Evolutionary conservation across 2,113 vertebrate genomes (phyloP), one percentile per base, ranked within the genome.

Genomic region (Tragelaphus scriptus): DNA sequence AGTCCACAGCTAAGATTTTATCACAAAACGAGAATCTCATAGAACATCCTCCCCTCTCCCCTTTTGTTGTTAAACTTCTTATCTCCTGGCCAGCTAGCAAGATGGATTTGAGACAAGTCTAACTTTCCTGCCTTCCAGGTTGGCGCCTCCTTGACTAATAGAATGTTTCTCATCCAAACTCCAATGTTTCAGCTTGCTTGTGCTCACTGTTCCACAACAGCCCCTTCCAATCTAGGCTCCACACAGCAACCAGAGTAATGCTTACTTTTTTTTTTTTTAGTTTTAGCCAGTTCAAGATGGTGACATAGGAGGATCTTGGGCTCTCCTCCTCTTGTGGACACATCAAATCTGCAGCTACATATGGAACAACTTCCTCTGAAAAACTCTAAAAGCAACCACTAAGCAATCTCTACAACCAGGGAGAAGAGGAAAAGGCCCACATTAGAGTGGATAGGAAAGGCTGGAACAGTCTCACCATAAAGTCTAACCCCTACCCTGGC

Each of bases 191-290:
- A 28, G 79, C 17, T n/a, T 25, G 51, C 21, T 55, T 82, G 11
- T 23, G 19, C 51, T 36, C 51, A 8, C 2, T 36, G 6, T 25
- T 36, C 12, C 81, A 84, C 32, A 36, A 14, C 0, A 1, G 21
- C 32, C 11, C 5, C 11, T 40, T 58, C 63, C 30, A 61, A 55
- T 23, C 19, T 32, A 28, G 36, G 23, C 3, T 85, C n/a, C 40
- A 59, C 6, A 8, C 4, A 28, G n/a, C 58, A 58, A 92, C 40
- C 26, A 4, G 7, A 92, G n/a, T 14, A 55, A 89, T 17, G 7
- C 58, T 86, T 91, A 30, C 88, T 49, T 30, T 53, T 65, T 19
- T 14, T 53, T 55, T 61, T 19, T 21, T 63, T 47, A 44, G n/a
- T 28, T 59, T 59, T 23, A 49, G 17, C 2, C 5, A 36, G 16